These are phyloP conservation scores for Dasyurus viverrinus DNA, from an alignment of 2,113 vertebrate genomes.

Conservation along the genomic window DNA sequence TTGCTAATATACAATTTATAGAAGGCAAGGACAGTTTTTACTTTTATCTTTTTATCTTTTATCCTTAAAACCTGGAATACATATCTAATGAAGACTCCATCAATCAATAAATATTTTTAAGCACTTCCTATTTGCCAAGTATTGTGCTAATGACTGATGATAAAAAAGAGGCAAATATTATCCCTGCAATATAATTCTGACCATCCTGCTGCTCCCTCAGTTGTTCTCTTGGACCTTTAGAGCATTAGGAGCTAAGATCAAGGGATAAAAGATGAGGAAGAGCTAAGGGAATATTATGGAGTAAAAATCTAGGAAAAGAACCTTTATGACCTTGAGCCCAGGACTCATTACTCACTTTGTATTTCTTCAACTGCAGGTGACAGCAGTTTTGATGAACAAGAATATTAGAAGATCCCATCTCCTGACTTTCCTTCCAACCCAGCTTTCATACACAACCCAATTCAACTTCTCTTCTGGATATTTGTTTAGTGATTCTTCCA, in stretches of 20 bases:
- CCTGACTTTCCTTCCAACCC: neutral
- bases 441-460: neutral
- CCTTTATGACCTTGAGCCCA: neutral
- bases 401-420: neutral
- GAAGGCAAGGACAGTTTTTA: neutral
- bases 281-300: neutral
- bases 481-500: neutral
- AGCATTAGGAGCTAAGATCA: neutral
- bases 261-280: neutral
- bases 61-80: neutral
- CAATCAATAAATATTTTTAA: neutral
- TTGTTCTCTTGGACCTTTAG: neutral
- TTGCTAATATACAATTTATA: too few relatives aligned
- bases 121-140: neutral
- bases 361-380: neutral
- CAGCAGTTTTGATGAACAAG: neutral
- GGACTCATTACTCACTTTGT: neutral
- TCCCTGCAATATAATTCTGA: neutral
- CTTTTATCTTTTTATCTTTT: neutral
- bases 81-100: neutral
- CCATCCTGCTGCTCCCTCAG: neutral
- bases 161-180: neutral
- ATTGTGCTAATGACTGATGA: neutral
- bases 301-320: neutral
- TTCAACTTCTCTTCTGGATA: neutral